These are phyloP conservation scores for Xenops minutus DNA, from an alignment of 2,797 vertebrate species.

Conservation along the genomic window DNA sequence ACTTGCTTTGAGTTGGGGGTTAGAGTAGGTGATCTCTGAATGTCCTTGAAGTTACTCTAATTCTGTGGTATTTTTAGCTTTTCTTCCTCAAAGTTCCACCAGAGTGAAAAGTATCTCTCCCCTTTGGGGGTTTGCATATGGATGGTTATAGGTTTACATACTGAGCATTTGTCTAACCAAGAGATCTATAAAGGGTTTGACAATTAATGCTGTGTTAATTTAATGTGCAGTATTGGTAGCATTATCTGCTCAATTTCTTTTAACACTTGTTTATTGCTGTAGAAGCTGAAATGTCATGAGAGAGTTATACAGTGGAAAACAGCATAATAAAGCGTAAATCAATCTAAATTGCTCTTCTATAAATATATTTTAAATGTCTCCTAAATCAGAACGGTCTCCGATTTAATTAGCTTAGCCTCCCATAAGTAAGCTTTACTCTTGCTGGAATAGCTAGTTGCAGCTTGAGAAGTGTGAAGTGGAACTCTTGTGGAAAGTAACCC, in stretches of 20 bases:
- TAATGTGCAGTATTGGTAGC: not conserved
- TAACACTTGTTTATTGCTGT: not conserved
- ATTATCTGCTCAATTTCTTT: not conserved
- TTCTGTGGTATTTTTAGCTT: not conserved
- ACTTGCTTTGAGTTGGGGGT: not conserved
- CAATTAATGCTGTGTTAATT: not conserved
- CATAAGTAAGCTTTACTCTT: not conserved
- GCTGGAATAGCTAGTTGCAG: not conserved
- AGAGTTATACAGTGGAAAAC: not conserved
- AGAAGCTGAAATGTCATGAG: not conserved
- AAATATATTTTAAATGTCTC: not conserved
- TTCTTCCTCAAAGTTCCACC: not conserved
- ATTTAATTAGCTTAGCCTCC: conserved; percentile 1
- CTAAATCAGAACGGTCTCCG: not conserved
- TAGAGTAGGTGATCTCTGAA: not conserved
- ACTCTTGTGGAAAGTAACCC: not conserved
- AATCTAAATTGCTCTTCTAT: not conserved
- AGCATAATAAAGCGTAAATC: not conserved
- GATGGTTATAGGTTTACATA: not conserved
- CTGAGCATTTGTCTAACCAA: not conserved
- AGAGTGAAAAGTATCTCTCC: not conserved
- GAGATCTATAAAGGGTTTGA: not conserved
- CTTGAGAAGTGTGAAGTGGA: not conserved
- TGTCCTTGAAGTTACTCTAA: not conserved
- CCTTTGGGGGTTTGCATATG: accelerated